phyloP scores from a whole-genome alignment of 2,797 vertebrate genomes.

The Dicrostonyx torquatus region DNA sequence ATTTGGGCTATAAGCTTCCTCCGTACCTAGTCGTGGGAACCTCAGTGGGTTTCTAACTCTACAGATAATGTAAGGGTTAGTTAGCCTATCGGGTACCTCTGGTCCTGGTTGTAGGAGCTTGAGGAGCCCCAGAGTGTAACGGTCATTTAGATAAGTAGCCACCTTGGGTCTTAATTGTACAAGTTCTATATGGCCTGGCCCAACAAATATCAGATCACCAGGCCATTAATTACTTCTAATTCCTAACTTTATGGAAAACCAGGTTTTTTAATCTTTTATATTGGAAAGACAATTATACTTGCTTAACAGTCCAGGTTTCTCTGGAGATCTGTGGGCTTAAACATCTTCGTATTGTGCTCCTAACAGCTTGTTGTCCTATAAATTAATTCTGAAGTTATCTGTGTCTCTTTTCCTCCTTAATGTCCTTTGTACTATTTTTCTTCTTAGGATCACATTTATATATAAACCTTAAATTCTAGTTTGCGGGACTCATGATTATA shows the following conservation, averaged over 20 bases:
- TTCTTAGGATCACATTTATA: conserved; percentile 32
- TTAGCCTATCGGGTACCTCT: not conserved
- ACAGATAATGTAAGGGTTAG: not conserved
- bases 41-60: too few relatives aligned
- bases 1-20: not conserved
- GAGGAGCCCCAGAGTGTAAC: too few relatives aligned
- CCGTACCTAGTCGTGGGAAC: too few relatives aligned
- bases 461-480: not conserved
- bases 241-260: not conserved
- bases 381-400: not conserved
- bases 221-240: not conserved
- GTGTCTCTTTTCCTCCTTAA: not conserved
- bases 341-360: not conserved
- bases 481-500: not conserved
- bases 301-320: not conserved
- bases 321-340: not conserved
- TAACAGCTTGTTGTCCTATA: not conserved
- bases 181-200: not conserved
- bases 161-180: not conserved
- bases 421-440: not conserved
- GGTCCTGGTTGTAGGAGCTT: too few relatives aligned
- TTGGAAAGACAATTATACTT: not conserved
- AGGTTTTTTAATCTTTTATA: not conserved
- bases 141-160: not conserved
- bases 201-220: not conserved